These are phyloP conservation scores for Thaumetopoea pityocampa DNA, from an alignment of 1,140 invertebrate genomes.

Conservation along the genomic window DNA sequence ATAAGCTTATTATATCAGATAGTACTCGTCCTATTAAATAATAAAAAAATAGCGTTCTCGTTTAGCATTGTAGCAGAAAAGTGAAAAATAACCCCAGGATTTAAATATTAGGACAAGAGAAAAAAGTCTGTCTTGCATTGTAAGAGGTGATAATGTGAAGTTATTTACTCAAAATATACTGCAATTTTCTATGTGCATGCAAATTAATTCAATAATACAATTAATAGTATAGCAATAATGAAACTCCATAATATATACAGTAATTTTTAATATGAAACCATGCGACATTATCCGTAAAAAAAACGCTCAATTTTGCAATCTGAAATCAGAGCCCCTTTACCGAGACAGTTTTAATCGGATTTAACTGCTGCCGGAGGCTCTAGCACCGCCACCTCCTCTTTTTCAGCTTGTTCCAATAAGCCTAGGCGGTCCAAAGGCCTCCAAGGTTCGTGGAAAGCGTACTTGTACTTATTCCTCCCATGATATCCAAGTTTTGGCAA, in stretches of 20 bases:
- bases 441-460: slow-evolving; percentile 63
- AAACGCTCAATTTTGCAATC: slow-evolving; percentile 11
- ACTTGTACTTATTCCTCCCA: slow-evolving; percentile 53
- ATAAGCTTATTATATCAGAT: too few species aligned
- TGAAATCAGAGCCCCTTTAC: slow-evolving; percentile 51
- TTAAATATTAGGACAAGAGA: too few species aligned
- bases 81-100: too few species aligned
- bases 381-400: slow-evolving; percentile 26
- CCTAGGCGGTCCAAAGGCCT: slow-evolving; percentile 49
- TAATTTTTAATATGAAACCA: slow-evolving; percentile 24
- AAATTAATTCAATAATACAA: background rate
- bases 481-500: slow-evolving; percentile 53
- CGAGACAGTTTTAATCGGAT: too few species aligned
- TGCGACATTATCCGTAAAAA: slow-evolving; percentile 14
- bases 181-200: too few species aligned
- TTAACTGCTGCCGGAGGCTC: slow-evolving; percentile 17
- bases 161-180: too few species aligned
- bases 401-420: slow-evolving; percentile 48
- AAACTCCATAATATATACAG: background rate
- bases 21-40: too few species aligned
- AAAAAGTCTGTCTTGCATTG: too few species aligned
- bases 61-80: too few species aligned
- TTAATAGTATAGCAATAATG: background rate
- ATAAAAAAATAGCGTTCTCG: too few species aligned
- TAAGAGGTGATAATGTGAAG: too few species aligned